phyloP scores from a whole-genome alignment of 2,797 vertebrate genomes.

The Sebastes steindachneri region DNA sequence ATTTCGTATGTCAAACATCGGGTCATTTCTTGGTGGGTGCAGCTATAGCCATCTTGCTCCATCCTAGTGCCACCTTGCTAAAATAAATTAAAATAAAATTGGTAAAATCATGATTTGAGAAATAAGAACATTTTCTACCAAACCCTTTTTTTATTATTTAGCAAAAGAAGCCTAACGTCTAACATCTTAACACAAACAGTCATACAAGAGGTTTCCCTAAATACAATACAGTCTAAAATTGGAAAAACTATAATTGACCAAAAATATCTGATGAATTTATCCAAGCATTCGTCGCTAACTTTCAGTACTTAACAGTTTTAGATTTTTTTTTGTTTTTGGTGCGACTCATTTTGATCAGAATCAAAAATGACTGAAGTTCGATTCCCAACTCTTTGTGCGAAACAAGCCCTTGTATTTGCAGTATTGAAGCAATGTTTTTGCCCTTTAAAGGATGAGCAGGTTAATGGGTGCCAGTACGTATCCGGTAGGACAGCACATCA shows the following conservation, averaged over 20 bases:
- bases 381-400: neutral
- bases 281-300: neutral
- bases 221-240: neutral
- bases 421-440: neutral
- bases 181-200: neutral
- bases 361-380: neutral
- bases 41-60: too few species aligned
- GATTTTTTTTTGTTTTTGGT: neutral
- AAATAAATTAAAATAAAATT: neutral
- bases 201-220: neutral
- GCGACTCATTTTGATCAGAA: neutral
- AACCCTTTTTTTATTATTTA: neutral
- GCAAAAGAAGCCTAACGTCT: neutral
- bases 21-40: neutral
- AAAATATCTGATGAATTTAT: neutral
- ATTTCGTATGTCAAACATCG: neutral
- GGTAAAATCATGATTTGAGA: neutral
- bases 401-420: neutral
- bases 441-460: slow-evolving; percentile 12
- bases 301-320: neutral
- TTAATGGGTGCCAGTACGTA: slow-evolving; percentile 26
- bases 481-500: slow-evolving; percentile 35
- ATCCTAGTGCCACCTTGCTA: neutral
- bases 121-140: neutral
- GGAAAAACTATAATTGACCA: neutral